phyloP scores from a whole-genome alignment of 2,797 vertebrate genomes.

The Chaetophractus vellerosus region DNA sequence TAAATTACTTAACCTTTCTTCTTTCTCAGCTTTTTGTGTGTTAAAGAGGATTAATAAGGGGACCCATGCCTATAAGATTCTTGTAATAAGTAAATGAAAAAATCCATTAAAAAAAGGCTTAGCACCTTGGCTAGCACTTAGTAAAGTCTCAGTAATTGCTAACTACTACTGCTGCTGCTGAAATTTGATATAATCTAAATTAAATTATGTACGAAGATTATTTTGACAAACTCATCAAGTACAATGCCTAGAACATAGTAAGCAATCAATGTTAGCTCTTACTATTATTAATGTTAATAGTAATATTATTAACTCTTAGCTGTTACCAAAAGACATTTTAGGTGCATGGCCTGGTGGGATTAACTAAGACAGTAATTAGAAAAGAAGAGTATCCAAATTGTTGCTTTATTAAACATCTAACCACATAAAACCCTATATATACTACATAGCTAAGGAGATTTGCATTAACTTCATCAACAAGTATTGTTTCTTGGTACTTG shows the following conservation, averaged over 20 bases:
- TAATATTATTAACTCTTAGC: slow-evolving; percentile 11
- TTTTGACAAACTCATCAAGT: background rate
- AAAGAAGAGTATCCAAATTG: background rate
- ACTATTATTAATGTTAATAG: background rate
- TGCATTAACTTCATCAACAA: slow-evolving; percentile 68
- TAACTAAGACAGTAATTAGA: background rate
- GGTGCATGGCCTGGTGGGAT: background rate
- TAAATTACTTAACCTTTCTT: background rate
- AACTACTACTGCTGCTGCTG: background rate
- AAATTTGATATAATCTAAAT: background rate
- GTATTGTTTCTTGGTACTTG: slow-evolving; percentile 49
- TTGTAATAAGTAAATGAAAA: background rate
- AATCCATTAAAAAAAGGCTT: background rate
- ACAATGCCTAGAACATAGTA: background rate
- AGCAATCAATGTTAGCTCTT: background rate
- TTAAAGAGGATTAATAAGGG: slow-evolving; percentile 1
- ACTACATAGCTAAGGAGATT: background rate
- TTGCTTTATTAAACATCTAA: slow-evolving; percentile 56
- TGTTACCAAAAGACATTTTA: background rate
- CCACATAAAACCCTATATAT: slow-evolving; percentile 39
- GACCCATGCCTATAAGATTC: background rate
- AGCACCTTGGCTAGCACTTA: background rate
- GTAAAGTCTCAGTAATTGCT: background rate
- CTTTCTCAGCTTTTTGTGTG: background rate
- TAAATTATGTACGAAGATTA: background rate